These are phyloP conservation scores for Euphydryas editha DNA, from an alignment of 2,888 invertebrate species.

Conservation along the genomic window DNA sequence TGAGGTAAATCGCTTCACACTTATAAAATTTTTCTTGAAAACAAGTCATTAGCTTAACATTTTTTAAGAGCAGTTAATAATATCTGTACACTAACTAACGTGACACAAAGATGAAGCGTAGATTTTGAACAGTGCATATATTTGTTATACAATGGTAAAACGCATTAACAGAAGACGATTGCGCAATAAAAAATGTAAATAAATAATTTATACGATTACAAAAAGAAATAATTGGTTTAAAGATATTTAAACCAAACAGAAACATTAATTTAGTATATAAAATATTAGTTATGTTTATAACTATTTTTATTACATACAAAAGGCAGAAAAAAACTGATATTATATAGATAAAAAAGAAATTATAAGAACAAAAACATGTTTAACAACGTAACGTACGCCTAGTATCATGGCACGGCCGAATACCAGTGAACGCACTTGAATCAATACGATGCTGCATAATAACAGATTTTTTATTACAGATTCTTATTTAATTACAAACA, in stretches of 20 bases:
- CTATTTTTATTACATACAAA: too few species aligned
- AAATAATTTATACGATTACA: too few species aligned
- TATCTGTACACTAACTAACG: constrained; percentile 35
- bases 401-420: constrained; percentile 19
- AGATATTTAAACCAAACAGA: too few species aligned
- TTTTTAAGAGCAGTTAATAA: constrained; percentile 43
- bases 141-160: too few species aligned
- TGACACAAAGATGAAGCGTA: constrained; percentile 29
- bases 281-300: too few species aligned
- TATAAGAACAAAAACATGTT: background rate
- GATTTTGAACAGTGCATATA: constrained; percentile 9
- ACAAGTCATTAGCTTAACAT: constrained; percentile 59
- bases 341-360: too few species aligned
- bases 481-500: background rate
- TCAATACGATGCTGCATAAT: constrained; percentile 35
- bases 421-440: constrained; percentile 44
- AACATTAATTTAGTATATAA: too few species aligned
- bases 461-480: background rate
- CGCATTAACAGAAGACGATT: too few species aligned
- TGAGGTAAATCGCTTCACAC: constrained; percentile 58
- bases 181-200: too few species aligned
- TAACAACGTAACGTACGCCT: background rate
- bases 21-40: constrained; percentile 53
- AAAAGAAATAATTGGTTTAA: too few species aligned
- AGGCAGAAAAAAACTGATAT: too few species aligned